Evolutionary conservation across 2,888 invertebrate species (phyloP).

Genomic region (Drosophila flavopinicola): DNA sequence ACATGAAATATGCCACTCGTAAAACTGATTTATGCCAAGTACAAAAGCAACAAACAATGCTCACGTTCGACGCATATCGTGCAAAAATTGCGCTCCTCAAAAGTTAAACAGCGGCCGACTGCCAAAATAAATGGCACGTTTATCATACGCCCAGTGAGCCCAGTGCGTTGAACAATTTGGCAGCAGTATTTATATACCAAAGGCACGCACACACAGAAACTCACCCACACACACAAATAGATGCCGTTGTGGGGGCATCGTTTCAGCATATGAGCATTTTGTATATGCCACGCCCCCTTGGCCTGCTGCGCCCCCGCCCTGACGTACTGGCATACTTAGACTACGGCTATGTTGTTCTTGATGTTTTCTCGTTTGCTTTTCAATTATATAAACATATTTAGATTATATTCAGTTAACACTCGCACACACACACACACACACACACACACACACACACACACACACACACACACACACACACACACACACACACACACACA

Average conservation of each 20-base stretch:
- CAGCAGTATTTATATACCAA: constrained; percentile 72
- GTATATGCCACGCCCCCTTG: constrained; percentile 49
- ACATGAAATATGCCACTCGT: constrained; percentile 58
- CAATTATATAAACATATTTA: constrained; percentile 79
- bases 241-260: constrained; percentile 31
- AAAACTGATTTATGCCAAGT: constrained; percentile 54
- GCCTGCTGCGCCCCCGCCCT: constrained; percentile 19
- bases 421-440: constrained; percentile 18
- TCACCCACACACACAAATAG: not conserved
- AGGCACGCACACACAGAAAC: constrained; percentile 26
- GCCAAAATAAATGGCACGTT: constrained; percentile 77
- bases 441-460: constrained; percentile 14
- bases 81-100: constrained; percentile 52
- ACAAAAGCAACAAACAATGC: constrained; percentile 35
- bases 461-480: constrained; percentile 33
- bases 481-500: constrained; percentile 14
- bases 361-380: constrained; percentile 76
- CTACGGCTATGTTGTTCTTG: constrained; percentile 52
- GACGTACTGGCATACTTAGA: constrained; percentile 59
- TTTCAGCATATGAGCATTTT: constrained; percentile 47
- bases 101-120: constrained; percentile 51
- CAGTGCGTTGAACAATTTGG: constrained; percentile 71
- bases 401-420: constrained; percentile 73
- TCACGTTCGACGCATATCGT: constrained; percentile 51
- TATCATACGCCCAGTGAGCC: constrained; percentile 78